phyloP scores from a whole-genome alignment of 2,888 invertebrate genomes.

The Adelognathus sp. region DNA sequence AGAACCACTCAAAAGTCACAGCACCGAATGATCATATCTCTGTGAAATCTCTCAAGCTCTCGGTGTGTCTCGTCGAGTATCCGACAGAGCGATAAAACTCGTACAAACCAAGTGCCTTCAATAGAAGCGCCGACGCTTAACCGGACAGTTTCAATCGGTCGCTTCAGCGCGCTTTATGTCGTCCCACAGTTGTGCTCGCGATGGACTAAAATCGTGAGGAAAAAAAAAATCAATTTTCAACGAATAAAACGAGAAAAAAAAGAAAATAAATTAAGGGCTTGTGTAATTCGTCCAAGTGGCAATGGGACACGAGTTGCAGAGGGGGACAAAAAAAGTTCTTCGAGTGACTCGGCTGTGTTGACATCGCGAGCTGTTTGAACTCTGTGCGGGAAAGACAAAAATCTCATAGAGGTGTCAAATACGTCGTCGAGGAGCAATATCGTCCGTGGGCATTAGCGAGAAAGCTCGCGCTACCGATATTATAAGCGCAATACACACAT shows the following conservation, averaged over 20 bases:
- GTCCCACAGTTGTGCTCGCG: background rate
- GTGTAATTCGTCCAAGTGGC: background rate
- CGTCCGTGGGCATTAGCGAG: constrained; percentile 60
- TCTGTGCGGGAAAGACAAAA: background rate
- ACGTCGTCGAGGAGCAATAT: constrained; percentile 56
- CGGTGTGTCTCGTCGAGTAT: constrained; percentile 2
- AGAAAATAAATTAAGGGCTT: background rate
- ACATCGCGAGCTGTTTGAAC: background rate
- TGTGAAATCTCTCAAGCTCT: no score
- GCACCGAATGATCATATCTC: no score
- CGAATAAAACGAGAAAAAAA: background rate
- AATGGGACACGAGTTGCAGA: background rate
- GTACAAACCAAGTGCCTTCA: background rate
- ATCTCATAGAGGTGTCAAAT: constrained; percentile 67
- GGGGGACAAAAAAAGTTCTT: background rate
- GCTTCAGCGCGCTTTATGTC: constrained; percentile 34
- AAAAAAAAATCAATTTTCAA: background rate
- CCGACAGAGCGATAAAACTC: constrained; percentile 25
- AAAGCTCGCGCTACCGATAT: background rate
- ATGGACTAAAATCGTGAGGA: background rate
- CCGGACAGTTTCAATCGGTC: constrained; percentile 25
- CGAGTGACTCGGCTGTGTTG: background rate
- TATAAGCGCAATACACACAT: background rate
- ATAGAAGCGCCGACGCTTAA: background rate
- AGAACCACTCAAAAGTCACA: no score